Evolutionary conservation across 2,888 invertebrate genomes (phyloP), one percentile per base, ranked within the genome.

Genomic region (Allolobophora icterica): DNA sequence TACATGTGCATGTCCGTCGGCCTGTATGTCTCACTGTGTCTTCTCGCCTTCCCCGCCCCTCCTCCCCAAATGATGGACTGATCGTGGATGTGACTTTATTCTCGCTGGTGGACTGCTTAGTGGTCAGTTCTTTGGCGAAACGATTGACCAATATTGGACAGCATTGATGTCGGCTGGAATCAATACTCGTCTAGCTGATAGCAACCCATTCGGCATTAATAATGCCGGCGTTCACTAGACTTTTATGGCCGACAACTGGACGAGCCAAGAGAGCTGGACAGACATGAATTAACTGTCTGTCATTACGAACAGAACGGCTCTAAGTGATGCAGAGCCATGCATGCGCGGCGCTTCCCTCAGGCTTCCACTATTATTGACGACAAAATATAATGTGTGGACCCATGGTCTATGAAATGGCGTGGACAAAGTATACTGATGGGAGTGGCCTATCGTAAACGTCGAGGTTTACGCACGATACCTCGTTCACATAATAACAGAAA

Each of bases 91-190:
- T 30, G 71, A 71, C 71, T 71, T 71, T 13, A 71, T 71, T 71
- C n/a, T 71, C 71, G 71, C n/a, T 71, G 71, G 71, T 71, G 71
- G 30, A 71, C 71, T 71, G 71, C 71, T 71, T 71, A 71, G 71
- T n/a, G 71, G 71, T 71, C 71, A 11, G 30, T 11, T 71, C 30
- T 71, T 52, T 71, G 71, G n/a, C 71, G n/a, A 71, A 71, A 71
- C 71, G 71, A 71, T 71, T 71, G 71, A 71, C 71, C 71, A 71
- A 71, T 52, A n/a, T 71, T 71, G 71, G 71, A 71, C 71, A 71
- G 71, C 71, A 71, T n/a, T 71, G n/a, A 71, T n/a, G 71, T 71
- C 71, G 71, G 71, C 71, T 71, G 71, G 71, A 71, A 71, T 71
- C 71, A 71, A 71, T 71, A 71, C n/a, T 71, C 71, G n/a, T 71